A percentile compares a stretch with the other conserved stretches of the same genome.
Conservation (phyloP, 1,140 invertebrate genomes). For the Trigoniulus corallinus region DNA sequence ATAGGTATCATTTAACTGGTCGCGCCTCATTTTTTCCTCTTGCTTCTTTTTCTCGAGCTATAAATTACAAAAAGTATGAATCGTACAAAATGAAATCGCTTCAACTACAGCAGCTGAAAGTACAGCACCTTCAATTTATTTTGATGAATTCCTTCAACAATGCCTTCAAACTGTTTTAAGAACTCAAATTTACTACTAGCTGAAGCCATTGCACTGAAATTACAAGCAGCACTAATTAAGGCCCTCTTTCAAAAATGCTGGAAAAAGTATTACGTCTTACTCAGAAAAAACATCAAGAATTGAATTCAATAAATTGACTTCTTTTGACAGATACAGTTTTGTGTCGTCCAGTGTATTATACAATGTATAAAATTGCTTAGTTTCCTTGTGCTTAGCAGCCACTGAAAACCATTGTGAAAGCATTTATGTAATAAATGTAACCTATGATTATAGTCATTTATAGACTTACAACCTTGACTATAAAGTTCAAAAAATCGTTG, state of each 20-base stretch:
- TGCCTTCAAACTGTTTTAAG: slow-evolving; percentile 68
- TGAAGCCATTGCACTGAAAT: slow-evolving; percentile 28
- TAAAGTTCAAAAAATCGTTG: slow-evolving; percentile 88
- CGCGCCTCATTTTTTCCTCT: slow-evolving; percentile 52
- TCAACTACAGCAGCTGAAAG: too few species aligned
- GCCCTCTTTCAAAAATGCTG: neutral
- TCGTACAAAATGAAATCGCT: neutral
- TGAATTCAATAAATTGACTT: slow-evolving; percentile 78
- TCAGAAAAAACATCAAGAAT: slow-evolving; percentile 82
- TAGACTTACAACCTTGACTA: slow-evolving; percentile 80
- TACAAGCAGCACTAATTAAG: neutral
- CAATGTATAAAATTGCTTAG: slow-evolving; percentile 90
- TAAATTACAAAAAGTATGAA: slow-evolving; percentile 8
- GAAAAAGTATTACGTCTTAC: slow-evolving; percentile 37
- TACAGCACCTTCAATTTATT: slow-evolving; percentile 52
- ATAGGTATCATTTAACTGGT: slow-evolving; percentile 49
- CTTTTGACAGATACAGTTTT: slow-evolving; percentile 76
- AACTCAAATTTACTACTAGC: slow-evolving; percentile 54
- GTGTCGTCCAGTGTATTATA: slow-evolving; percentile 93
- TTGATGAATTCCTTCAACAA: slow-evolving; percentile 64
- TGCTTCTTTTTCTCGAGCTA: slow-evolving; percentile 34
- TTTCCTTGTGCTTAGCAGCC: slow-evolving; percentile 83
- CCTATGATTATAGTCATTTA: slow-evolving; percentile 4
- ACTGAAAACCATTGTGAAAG: slow-evolving; percentile 35
- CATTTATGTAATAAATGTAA: neutral